Conservation (phyloP, 2,888 invertebrate species). For the Ormyrus pomaceus region DNA sequence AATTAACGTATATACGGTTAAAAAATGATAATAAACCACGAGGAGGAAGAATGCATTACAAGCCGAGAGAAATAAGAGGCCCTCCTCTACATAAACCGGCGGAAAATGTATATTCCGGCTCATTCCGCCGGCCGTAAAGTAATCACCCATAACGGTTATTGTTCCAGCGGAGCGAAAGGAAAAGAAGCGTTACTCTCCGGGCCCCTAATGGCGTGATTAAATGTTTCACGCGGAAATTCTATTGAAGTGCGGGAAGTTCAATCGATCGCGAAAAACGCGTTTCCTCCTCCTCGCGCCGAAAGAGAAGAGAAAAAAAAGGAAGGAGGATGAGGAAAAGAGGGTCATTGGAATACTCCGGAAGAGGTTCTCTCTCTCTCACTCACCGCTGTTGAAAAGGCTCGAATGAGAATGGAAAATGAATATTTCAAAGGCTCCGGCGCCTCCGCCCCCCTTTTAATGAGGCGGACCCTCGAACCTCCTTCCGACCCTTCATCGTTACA, state of each 20-base stretch:
- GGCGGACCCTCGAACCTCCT: slow-evolving; percentile 30
- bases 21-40: too few species aligned
- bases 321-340: slow-evolving; percentile 8
- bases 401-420: slow-evolving; percentile 54
- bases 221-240: slow-evolving; percentile 44
- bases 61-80: too few species aligned
- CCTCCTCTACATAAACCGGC: too few species aligned
- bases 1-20: too few species aligned
- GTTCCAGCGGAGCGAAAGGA: background rate
- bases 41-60: too few species aligned
- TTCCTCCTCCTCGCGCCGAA: background rate
- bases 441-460: slow-evolving; percentile 50
- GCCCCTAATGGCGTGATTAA: slow-evolving; percentile 40
- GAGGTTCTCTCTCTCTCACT: slow-evolving; percentile 10
- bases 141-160: slow-evolving; percentile 9
- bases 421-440: slow-evolving; percentile 49
- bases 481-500: background rate
- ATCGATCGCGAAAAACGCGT: slow-evolving; percentile 37
- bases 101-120: background rate
- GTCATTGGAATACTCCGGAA: slow-evolving; percentile 41
- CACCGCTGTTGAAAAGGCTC: slow-evolving; percentile 29
- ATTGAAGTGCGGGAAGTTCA: slow-evolving; percentile 38
- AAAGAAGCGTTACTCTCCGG: slow-evolving; percentile 2
- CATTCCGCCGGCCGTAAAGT: slow-evolving; percentile 1
- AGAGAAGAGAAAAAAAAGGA: slow-evolving; percentile 1